Evolutionary conservation across 2,113 vertebrate species (phyloP).

Genomic region (Ameiurus melas): DNA sequence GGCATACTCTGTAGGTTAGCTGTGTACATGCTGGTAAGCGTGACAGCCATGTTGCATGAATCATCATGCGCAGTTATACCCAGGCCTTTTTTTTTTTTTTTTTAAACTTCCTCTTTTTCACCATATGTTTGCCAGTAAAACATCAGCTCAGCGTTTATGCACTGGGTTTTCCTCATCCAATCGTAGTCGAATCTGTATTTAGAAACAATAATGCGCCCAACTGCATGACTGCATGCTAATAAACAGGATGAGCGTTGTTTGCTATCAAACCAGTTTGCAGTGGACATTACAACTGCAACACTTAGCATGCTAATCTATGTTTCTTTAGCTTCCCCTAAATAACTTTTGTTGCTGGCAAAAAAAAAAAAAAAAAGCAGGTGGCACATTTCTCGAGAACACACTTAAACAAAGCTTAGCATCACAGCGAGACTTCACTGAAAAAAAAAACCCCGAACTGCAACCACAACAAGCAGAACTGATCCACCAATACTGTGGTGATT

Average conservation of each 20-base stretch:
- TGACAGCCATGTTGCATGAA: slow-evolving; percentile 34
- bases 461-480: slow-evolving; percentile 59
- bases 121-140: slow-evolving; percentile 1
- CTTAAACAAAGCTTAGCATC: slow-evolving; percentile 27
- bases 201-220: neutral
- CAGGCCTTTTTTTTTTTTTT: neutral
- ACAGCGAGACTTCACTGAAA: slow-evolving; percentile 21
- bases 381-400: slow-evolving; percentile 19
- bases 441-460: slow-evolving; percentile 47
- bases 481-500: slow-evolving; percentile 47
- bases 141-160: neutral
- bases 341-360: neutral
- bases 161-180: neutral
- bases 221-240: too few species aligned
- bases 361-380: neutral
- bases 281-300: neutral
- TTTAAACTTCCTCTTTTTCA: slow-evolving; percentile 44
- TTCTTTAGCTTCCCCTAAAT: neutral
- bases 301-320: neutral
- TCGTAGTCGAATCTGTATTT: neutral
- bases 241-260: neutral
- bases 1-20: neutral
- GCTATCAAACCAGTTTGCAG: neutral
- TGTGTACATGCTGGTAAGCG: slow-evolving; percentile 25
- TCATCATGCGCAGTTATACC: slow-evolving; percentile 32